Conservation (phyloP, 2,113 vertebrate genomes). For the Sander lucioperca region DNA sequence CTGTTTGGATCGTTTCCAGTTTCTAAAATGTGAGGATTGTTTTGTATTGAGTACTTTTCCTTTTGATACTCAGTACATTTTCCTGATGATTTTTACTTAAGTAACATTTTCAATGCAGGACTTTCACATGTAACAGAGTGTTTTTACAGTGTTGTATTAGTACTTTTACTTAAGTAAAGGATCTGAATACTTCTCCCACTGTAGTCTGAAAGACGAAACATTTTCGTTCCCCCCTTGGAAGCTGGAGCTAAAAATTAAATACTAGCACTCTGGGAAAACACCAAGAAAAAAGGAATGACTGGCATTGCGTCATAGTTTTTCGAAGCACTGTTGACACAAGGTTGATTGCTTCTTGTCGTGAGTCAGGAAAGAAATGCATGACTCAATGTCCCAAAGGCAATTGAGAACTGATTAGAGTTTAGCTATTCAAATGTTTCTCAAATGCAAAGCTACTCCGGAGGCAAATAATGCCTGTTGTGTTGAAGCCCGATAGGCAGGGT, state of each 20-base stretch:
- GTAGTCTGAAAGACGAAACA: slow-evolving; percentile 5
- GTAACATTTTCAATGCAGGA: no score
- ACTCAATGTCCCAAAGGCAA: slow-evolving; percentile 40
- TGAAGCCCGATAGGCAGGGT: not conserved
- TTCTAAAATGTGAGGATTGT: no score
- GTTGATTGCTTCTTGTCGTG: slow-evolving; percentile 38
- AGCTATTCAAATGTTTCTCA: slow-evolving; percentile 29
- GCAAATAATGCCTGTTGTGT: not conserved
- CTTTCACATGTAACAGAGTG: no score
- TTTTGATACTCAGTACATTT: no score
- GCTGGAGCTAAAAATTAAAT: not conserved
- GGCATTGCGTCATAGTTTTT: not conserved
- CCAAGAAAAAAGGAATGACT: slow-evolving; percentile 20
- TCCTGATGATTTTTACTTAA: no score
- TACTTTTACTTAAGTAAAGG: no score
- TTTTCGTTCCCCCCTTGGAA: not conserved
- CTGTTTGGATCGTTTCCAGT: no score
- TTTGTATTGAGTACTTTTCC: no score
- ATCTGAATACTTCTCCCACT: no score
- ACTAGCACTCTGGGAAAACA: not conserved
- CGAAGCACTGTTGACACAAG: slow-evolving; percentile 13
- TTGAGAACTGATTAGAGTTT: slow-evolving; percentile 43
- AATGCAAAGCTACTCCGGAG: slow-evolving; percentile 16
- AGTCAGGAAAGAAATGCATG: slow-evolving; percentile 23
- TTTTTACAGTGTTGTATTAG: no score